Conservation (phyloP, 2,797 vertebrate species). For the Lacerta agilis region DNA sequence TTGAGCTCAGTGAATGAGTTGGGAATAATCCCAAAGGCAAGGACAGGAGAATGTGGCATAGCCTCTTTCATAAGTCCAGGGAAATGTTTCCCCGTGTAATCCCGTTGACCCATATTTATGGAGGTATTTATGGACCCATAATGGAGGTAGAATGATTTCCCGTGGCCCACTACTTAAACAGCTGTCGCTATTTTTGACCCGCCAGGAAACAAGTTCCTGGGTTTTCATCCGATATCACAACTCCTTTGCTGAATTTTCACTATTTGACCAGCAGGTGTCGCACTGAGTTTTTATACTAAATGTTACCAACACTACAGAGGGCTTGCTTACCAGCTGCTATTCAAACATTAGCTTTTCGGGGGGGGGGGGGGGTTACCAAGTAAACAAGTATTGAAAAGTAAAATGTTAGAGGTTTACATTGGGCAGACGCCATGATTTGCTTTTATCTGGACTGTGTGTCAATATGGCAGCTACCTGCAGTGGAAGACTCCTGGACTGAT, state of each 20-base stretch:
- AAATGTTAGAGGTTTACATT: too few relatives aligned
- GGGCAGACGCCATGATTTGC: too few relatives aligned
- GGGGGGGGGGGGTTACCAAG: too few relatives aligned
- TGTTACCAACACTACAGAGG: background rate
- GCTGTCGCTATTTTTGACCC: background rate
- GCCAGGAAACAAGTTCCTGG: background rate
- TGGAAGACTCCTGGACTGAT: too few relatives aligned
- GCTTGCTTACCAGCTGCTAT: too few relatives aligned
- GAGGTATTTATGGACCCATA: background rate
- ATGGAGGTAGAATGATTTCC: slow-evolving; percentile 5
- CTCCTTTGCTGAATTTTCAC: background rate
- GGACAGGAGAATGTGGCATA: background rate
- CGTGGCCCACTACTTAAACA: background rate
- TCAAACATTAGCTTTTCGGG: too few relatives aligned
- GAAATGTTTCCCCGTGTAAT: slow-evolving; percentile 24
- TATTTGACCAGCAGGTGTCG: slow-evolving; percentile 14
- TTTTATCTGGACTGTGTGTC: too few relatives aligned
- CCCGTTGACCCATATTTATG: slow-evolving; percentile 21
- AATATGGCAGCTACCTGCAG: too few relatives aligned
- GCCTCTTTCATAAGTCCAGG: background rate
- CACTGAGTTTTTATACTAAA: background rate
- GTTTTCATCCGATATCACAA: background rate
- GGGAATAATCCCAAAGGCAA: background rate
- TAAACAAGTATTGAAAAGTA: too few relatives aligned
- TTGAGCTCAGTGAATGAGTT: background rate